Evolutionary conservation across 2,797 vertebrate species (phyloP).

Genomic region (Etheostoma perlongum): DNA sequence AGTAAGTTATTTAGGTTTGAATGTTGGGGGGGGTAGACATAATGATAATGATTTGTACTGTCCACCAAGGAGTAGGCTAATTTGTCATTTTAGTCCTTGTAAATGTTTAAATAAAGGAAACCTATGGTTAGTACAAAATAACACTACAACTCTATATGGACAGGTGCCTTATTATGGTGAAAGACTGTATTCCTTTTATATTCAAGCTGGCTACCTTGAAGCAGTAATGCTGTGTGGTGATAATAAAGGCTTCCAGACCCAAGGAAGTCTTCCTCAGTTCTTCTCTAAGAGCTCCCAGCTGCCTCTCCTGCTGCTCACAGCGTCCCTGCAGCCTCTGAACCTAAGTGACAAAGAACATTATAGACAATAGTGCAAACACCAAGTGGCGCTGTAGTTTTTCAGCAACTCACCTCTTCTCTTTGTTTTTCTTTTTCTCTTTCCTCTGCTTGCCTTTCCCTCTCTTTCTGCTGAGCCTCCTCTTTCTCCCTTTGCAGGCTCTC

Average conservation of each 20-base stretch:
- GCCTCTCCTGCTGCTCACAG: constrained; percentile 89
- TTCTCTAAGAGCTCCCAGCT: constrained; percentile 84
- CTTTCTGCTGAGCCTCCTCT: constrained; percentile 78
- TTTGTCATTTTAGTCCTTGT: background rate
- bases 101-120: background rate
- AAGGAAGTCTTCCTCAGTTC: constrained; percentile 87
- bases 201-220: constrained; percentile 71
- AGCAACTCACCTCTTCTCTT: constrained; percentile 69
- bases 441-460: constrained; percentile 69
- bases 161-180: background rate
- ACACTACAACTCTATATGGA: background rate
- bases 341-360: constrained; percentile 46
- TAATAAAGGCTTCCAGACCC: constrained; percentile 90
- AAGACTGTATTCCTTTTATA: background rate
- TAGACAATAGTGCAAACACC: constrained; percentile 1
- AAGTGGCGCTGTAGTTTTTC: background rate
- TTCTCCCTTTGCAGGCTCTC: constrained; percentile 79
- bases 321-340: constrained; percentile 89
- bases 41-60: background rate
- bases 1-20: background rate
- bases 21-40: background rate
- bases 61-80: background rate
- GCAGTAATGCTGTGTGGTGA: constrained; percentile 94
- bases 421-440: constrained; percentile 73
- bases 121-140: background rate